Evolutionary conservation across 2,888 invertebrate species (phyloP).

Genomic region (Leptinotarsa juncta): DNA sequence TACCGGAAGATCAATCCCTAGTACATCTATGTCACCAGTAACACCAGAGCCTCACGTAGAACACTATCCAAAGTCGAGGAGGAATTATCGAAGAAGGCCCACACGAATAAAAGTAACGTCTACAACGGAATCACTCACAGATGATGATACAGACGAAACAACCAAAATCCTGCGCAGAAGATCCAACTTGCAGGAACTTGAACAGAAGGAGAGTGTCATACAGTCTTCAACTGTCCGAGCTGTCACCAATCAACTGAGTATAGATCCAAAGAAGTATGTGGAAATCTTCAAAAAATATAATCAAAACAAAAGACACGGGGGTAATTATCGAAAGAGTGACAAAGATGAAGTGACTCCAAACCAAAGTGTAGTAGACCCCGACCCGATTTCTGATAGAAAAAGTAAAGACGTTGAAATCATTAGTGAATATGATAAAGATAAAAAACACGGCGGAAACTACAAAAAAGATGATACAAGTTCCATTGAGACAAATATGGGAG

Average conservation of each 20-base stretch:
- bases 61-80: conserved; percentile 46
- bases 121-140: conserved; percentile 42
- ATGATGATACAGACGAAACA: conserved; percentile 45
- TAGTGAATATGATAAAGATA: conserved; percentile 41
- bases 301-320: conserved; percentile 38
- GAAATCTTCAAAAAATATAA: conserved; percentile 38
- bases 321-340: conserved; percentile 31
- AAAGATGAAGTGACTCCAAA: conserved; percentile 24
- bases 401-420: conserved; percentile 43
- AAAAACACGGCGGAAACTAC: conserved; percentile 52
- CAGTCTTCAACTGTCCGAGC: not conserved
- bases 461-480: conserved; percentile 48
- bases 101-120: conserved; percentile 50
- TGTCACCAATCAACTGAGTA: conserved; percentile 17
- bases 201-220: not conserved
- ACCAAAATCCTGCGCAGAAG: conserved; percentile 49
- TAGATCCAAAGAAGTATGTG: conserved; percentile 28
- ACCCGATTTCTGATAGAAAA: conserved; percentile 18
- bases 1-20: conserved; percentile 7
- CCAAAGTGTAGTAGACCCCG: conserved; percentile 17
- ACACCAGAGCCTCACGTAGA: conserved; percentile 18
- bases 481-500: conserved; percentile 2
- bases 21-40: not conserved
- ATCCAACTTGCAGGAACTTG: conserved; percentile 23
- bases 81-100: conserved; percentile 55